Percentiles rank a stretch among this genome's conserved stretches.
Evolutionary conservation across 1,140 invertebrate genomes (phyloP).

Genomic region (Leptoteleia sp.): DNA sequence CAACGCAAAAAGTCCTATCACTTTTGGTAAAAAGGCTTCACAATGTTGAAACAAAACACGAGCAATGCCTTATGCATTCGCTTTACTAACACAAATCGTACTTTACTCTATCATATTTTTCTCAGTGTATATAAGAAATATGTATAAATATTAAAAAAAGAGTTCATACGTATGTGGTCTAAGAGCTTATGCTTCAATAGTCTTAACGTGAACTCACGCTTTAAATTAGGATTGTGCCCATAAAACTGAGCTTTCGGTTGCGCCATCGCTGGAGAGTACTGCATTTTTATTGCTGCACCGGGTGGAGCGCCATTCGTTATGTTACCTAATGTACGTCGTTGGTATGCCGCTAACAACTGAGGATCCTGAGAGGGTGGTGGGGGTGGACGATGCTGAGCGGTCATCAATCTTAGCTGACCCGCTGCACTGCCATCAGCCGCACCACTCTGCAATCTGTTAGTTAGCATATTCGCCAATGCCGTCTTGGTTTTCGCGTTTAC

Average conservation of each 20-base stretch:
- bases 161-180: no score
- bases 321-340: slow-evolving; percentile 80
- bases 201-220: slow-evolving; percentile 85
- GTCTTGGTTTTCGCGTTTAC: slow-evolving; percentile 92
- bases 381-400: neutral
- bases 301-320: slow-evolving; percentile 80
- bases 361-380: neutral
- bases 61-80: no score
- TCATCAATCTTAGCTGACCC: neutral
- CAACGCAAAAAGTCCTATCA: no score
- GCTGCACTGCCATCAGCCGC: neutral
- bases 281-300: slow-evolving; percentile 78
- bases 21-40: no score
- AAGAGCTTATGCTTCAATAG: no score
- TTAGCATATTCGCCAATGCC: neutral
- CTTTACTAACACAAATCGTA: no score
- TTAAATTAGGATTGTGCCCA: slow-evolving; percentile 92
- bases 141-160: no score
- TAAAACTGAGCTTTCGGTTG: slow-evolving; percentile 88
- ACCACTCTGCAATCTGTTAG: neutral
- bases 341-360: slow-evolving; percentile 79
- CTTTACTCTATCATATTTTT: no score
- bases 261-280: slow-evolving; percentile 79
- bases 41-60: no score
- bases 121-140: no score